Evolutionary conservation across 2,888 invertebrate genomes (phyloP), one percentile per base, ranked within the genome.

Genomic region (Drosophila kambysellisi): DNA sequence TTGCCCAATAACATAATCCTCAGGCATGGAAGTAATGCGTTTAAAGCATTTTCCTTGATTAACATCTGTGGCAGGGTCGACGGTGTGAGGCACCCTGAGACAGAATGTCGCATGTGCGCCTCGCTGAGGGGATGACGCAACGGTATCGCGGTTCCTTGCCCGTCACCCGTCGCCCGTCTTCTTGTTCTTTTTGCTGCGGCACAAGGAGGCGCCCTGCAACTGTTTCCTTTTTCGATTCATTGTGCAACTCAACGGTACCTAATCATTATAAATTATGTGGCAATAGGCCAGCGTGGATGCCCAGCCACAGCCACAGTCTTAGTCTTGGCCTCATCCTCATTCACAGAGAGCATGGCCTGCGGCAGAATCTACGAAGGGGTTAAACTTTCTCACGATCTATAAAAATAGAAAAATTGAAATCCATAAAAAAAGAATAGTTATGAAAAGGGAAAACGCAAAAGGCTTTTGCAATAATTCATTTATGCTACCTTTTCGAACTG

Each of bases 231-330:
- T 70, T 70, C 58, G 52, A 63, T 71, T 50, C 50, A 65, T 78
- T 81, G 35, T 70, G 51, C 66, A n/a, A 48, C 35, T 52, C 51
- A 68, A 74, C 85, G 80, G 74, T 76, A 77, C 83, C 83, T 82
- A 90, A 86, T 87, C 89, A 87, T 90, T 90, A 87, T 88, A 87
- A 87, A 87, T 87, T 87, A 90, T 90, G 89, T 88, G 90, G 89
- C 82, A 82, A 81, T 70, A 68, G 78, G 71, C 74, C 68, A 74
- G 56, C 80, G 59, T 64, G 25, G 25, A 25, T 25, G 25, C 67
- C 60, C 59, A 17, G 37, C 74, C 68, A 41, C 79, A 73, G 64
- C 48, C 46, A 50, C 50, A 63, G 60, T 56, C 51, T 30, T 15
- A 39, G 56, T n/a, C 39, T 39, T 15, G n/a, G 37, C 7, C 37